These are phyloP conservation scores for Drosophila pseudoobscura DNA, from an alignment of 1,140 invertebrate genomes.

Conservation along the genomic window DNA sequence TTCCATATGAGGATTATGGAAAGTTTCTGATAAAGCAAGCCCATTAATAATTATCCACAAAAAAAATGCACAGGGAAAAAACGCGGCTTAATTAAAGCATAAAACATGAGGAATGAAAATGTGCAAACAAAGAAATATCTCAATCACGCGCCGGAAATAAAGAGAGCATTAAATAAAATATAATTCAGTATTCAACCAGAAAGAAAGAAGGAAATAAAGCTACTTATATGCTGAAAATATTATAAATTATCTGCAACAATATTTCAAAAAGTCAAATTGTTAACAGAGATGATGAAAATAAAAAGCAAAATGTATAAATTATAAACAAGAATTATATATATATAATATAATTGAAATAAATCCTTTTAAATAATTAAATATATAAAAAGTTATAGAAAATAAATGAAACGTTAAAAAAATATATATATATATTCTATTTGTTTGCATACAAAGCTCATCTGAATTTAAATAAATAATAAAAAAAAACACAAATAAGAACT, in stretches of 20 bases:
- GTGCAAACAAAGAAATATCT: slow-evolving; percentile 25
- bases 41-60: slow-evolving; percentile 32
- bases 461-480: background rate
- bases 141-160: slow-evolving; percentile 20
- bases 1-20: slow-evolving; percentile 32
- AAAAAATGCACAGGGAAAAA: slow-evolving; percentile 20
- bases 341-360: too few species aligned
- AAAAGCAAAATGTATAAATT: slow-evolving; percentile 2
- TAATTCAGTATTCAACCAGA: slow-evolving; percentile 27
- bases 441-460: background rate
- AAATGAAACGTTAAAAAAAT: too few species aligned
- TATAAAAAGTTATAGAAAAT: too few species aligned
- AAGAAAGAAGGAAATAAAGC: slow-evolving; percentile 1
- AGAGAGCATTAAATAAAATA: slow-evolving; percentile 43
- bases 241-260: slow-evolving; percentile 8
- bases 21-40: slow-evolving; percentile 25
- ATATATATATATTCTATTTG: too few species aligned
- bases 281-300: too few species aligned
- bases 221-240: background rate
- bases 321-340: background rate
- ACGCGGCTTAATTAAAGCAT: slow-evolving; percentile 38
- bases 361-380: too few species aligned
- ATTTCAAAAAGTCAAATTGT: too few species aligned
- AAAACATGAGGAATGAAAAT: slow-evolving; percentile 14
- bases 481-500: background rate